phyloP scores from a whole-genome alignment of 2,113 vertebrate genomes.

The Clarias gariepinus region DNA sequence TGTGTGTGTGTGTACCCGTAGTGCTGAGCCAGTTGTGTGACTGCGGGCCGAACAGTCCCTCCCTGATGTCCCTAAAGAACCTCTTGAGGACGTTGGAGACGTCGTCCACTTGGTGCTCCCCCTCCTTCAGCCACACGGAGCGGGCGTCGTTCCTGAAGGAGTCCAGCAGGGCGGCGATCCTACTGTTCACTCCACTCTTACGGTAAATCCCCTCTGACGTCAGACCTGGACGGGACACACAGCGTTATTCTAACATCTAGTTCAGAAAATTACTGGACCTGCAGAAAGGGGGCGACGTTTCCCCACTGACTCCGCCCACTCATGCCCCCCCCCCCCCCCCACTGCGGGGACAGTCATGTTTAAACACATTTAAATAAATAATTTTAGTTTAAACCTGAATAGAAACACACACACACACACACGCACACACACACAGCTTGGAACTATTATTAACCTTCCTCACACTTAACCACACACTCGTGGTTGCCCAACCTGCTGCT shows the following conservation, averaged over 20 bases:
- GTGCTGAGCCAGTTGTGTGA: constrained; percentile 76
- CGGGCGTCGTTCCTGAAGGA: constrained; percentile 81
- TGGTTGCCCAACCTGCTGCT: background rate
- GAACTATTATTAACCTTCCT: background rate
- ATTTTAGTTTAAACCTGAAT: too few relatives aligned
- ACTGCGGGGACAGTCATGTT: too few relatives aligned
- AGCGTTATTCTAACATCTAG: background rate
- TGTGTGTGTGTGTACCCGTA: constrained; percentile 67
- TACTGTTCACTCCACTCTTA: constrained; percentile 92
- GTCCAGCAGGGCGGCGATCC: constrained; percentile 81
- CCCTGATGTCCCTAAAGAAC: constrained; percentile 86
- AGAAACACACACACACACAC: background rate
- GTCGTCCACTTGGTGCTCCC: constrained; percentile 89
- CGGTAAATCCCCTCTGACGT: constrained; percentile 93
- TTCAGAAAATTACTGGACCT: background rate
- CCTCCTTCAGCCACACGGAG: constrained; percentile 81
- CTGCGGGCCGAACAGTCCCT: constrained; percentile 79
- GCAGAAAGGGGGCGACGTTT: background rate
- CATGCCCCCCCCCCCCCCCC: too few relatives aligned
- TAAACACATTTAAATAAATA: too few relatives aligned
- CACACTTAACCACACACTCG: background rate
- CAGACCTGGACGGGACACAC: constrained; percentile 71
- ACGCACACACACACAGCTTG: background rate
- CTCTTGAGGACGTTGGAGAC: constrained; percentile 90
- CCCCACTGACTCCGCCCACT: too few relatives aligned